Percentiles rank a stretch among this genome's conserved stretches.
Conservation (phyloP, 2,113 vertebrate genomes). For the Tamias sibiricus region DNA sequence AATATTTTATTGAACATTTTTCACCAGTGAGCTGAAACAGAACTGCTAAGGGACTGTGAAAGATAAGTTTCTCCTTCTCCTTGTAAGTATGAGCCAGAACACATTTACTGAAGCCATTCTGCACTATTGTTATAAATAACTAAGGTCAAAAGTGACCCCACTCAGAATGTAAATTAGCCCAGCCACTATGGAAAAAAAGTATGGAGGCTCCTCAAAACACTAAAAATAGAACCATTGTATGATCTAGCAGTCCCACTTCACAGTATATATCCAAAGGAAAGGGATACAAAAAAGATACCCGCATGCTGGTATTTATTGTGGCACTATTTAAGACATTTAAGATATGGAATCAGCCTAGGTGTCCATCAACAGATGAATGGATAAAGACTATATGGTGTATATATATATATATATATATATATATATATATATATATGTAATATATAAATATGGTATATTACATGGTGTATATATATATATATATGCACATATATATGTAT, state of each 20-base stretch:
- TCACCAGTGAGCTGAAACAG: background rate
- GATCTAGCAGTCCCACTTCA: background rate
- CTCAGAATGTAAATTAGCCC: background rate
- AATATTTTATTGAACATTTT: constrained; percentile 39
- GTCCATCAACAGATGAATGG: background rate
- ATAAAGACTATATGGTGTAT: background rate
- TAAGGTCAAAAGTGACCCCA: background rate
- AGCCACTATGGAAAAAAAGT: background rate
- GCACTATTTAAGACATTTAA: background rate
- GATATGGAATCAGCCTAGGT: background rate
- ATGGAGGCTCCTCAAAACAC: background rate
- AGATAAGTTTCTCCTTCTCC: background rate
- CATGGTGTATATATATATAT: no score
- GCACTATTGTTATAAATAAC: background rate
- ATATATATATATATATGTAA: no score
- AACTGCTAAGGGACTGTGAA: background rate
- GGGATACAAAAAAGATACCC: background rate
- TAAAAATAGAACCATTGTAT: background rate
- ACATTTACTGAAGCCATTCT: background rate
- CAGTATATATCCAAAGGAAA: background rate
- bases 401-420: no score
- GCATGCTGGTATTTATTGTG: background rate
- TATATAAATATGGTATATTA: no score
- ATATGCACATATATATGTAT: no score
- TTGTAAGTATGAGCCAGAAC: background rate